These are phyloP conservation scores for Lordiphosa clarofinis DNA, from an alignment of 1,140 invertebrate genomes.

Conservation along the genomic window DNA sequence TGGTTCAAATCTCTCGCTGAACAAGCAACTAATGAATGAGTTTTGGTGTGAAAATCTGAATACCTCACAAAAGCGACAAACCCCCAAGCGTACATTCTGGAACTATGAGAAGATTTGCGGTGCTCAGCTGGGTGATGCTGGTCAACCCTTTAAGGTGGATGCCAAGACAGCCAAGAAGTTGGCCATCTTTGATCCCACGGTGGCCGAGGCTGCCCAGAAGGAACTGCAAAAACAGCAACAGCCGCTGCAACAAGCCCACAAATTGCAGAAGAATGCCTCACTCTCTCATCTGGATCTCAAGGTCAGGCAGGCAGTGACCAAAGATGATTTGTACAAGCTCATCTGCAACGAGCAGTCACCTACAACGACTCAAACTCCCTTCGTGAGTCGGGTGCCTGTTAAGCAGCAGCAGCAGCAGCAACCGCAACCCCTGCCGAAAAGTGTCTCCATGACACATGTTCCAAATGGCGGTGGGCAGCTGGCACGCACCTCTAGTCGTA, in stretches of 20 bases:
- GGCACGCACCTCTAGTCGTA: slow-evolving; percentile 63
- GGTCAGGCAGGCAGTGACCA: slow-evolving; percentile 73
- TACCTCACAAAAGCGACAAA: slow-evolving; percentile 69
- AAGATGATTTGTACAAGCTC: slow-evolving; percentile 78
- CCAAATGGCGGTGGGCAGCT: slow-evolving; percentile 34
- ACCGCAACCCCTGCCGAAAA: slow-evolving; percentile 59
- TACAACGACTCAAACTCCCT: slow-evolving; percentile 17
- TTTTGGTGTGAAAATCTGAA: slow-evolving; percentile 77
- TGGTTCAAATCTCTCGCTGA: slow-evolving; percentile 72
- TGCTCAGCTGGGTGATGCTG: slow-evolving; percentile 59
- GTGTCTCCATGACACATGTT: slow-evolving; percentile 72
- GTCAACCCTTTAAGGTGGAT: slow-evolving; percentile 69
- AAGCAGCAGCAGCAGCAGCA: slow-evolving; percentile 38
- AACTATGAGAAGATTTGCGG: slow-evolving; percentile 79
- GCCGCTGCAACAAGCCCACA: slow-evolving; percentile 48
- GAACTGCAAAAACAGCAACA: slow-evolving; percentile 70
- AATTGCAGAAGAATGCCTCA: slow-evolving; percentile 74
- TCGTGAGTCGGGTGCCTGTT: slow-evolving; percentile 61
- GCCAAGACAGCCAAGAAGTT: slow-evolving; percentile 75
- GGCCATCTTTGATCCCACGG: slow-evolving; percentile 73
- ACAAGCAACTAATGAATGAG: slow-evolving; percentile 77
- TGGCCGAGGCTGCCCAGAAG: slow-evolving; percentile 67
- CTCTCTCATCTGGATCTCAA: slow-evolving; percentile 73
- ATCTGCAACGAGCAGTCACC: slow-evolving; percentile 70
- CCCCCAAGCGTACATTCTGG: slow-evolving; percentile 73